Percentiles rank a stretch among this genome's conserved stretches.
These are phyloP conservation scores for Bungarus multicinctus DNA, from an alignment of 2,113 vertebrate genomes.

Conservation along the genomic window DNA sequence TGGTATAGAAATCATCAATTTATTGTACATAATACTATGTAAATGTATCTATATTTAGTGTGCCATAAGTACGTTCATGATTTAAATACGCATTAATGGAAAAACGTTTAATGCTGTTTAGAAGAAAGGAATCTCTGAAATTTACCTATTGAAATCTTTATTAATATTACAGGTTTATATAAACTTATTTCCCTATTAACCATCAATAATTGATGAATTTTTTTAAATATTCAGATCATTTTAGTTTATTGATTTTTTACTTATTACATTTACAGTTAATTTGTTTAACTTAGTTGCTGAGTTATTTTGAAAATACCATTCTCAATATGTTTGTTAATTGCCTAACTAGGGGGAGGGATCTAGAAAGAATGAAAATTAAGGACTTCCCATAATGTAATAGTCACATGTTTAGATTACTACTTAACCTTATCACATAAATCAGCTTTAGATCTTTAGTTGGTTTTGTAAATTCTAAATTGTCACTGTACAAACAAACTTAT, in stretches of 20 bases:
- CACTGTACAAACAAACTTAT: not conserved
- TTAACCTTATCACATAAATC: not conserved
- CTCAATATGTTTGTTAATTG: not conserved
- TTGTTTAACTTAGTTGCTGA: not conserved
- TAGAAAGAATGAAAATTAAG: not conserved
- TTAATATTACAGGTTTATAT: not conserved
- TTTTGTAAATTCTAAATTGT: not conserved
- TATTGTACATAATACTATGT: not conserved
- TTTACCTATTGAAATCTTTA: not conserved
- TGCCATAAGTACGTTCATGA: not conserved
- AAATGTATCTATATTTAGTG: not conserved
- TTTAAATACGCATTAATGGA: not conserved
- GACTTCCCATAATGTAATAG: not conserved
- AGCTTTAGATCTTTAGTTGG: not conserved
- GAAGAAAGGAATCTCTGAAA: not conserved
- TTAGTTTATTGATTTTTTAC: not conserved
- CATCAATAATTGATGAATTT: not conserved
- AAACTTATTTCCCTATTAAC: not conserved
- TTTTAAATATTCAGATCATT: not conserved
- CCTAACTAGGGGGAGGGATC: not conserved
- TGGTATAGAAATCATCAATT: not conserved
- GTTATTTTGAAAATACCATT: not conserved
- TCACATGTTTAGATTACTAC: not conserved
- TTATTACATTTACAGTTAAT: not conserved
- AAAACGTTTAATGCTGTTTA: not conserved